Base-by-base conservation (phyloP, 2,797 vertebrate genomes). In the Nasua narica region DNA sequence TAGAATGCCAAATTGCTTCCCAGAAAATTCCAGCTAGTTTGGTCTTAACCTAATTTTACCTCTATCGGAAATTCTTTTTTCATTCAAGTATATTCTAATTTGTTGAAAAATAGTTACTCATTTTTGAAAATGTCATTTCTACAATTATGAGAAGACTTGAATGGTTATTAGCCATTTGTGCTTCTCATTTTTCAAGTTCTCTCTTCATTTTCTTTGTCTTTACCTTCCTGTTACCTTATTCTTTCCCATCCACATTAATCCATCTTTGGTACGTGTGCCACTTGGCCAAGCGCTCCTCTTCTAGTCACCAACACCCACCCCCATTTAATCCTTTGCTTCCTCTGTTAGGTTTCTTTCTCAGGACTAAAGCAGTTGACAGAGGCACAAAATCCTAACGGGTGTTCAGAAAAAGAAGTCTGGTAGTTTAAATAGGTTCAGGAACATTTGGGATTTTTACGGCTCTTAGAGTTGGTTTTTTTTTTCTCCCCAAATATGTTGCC, bases 61-160 rank as follows among this genome's bases (percentile, higher is more conserved):
- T 81, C 43, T 32, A 35, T 18, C 16, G n/a, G 88, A 90, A 94
- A 79, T 76, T 32, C 29, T 62, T 83, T 88, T 83, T 70, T n/a
- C 19, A 56, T 35, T 29, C 35, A 77, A 67, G 76, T 40, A 14
- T 25, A 43, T 95, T 46, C 69, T 90, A 46, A 83, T 87, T 90
- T 77, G 60, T 83, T 90, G 67, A 86, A 69, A 65, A 83, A 54
- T 25, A 69, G 11, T 70, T 29, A 52, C 10, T 94, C 1, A 1
- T 29, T 69, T 97, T 77, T 92, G 54, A 92, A 87, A 79, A 40
- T 92, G 82, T 87, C 32, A 25, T 79, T 81, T 60, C 48, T 84
- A 0, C 27, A 18, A 43, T 58, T 70, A 72, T 50, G 54, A 90
- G 54, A 52, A 62, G 52, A 16, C 1, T 40, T 93, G 77, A 70